Evolutionary conservation across 2,797 vertebrate genomes (phyloP).

Genomic region (Notamacropus eugenii): DNA sequence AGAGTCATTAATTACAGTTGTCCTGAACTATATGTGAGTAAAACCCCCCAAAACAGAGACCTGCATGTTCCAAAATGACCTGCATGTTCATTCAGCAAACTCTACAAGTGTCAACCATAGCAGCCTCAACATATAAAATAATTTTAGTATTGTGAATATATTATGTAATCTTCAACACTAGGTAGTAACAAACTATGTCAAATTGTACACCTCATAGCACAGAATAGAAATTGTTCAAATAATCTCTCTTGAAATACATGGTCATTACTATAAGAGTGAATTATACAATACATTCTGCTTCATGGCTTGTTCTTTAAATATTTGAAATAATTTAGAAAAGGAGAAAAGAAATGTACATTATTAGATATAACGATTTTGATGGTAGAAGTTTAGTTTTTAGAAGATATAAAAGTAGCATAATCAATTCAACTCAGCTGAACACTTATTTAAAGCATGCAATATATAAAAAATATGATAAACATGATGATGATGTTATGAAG

Average conservation of each 20-base stretch:
- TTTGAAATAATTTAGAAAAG: not conserved
- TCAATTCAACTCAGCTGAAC: too few relatives aligned
- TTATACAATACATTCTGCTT: too few relatives aligned
- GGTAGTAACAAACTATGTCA: not conserved
- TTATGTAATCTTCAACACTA: not conserved
- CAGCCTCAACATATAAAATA: not conserved
- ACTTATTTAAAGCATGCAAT: too few relatives aligned
- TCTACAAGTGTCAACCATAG: not conserved
- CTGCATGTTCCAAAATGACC: not conserved
- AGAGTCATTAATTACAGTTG: not conserved
- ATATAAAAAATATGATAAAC: not conserved
- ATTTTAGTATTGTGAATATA: not conserved
- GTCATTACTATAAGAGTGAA: not conserved
- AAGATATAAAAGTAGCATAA: too few relatives aligned
- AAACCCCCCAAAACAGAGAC: not conserved
- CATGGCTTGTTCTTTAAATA: not conserved
- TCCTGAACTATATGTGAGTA: not conserved
- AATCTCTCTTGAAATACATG: constrained; percentile 25
- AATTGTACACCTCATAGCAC: not conserved
- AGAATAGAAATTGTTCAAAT: not conserved
- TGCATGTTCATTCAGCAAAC: not conserved
- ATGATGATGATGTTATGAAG: not conserved
- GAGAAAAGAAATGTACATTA: not conserved
- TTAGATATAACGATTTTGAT: not conserved
- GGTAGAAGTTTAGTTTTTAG: not conserved